Base-by-base conservation (phyloP, 2,797 vertebrate species). In the Chelonia mydas region DNA sequence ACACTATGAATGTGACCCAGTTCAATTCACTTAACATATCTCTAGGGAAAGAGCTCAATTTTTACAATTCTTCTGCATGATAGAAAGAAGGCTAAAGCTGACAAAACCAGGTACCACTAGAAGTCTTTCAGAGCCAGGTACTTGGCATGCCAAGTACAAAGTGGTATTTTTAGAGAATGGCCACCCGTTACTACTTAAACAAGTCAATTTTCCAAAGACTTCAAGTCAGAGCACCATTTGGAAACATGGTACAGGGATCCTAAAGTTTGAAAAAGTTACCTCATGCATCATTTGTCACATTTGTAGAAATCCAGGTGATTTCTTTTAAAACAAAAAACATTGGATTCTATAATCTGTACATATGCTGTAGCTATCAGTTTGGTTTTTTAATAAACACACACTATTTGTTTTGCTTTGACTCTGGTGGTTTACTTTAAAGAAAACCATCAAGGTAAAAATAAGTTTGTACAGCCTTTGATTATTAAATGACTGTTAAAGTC, bases 201-300 rank as follows among this genome's bases (percentile, higher is more conserved):
- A 88, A 93, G 90, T 94, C 93, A 76, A 49, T 82, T 94, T 84
- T 96, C 82, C 86, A 84, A 94, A 94, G 89, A 97, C 93, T 93
- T 77, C 95, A 88, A 95, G 84, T 89, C 84, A 88, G 87, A 92
- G 84, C 49, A 93, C 77, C 19, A 1, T 92, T 90, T 77, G 92
- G 90, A 91, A 86, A 89, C 92, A 81, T 25, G 50, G 87, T 87
- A 90, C 83, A 53, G 96, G 94, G 92, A 94, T 92, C 90, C 90
- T 94, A 94, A 68, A 93, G 65, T 65, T 86, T 90, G 87, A 92
- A 49, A 90, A 91, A 90, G 89, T 96, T 87, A 95, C 96, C 97
- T 97, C 97, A 90, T 92, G 90, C 82, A 91, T 96, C 41, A 85
- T 87, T 95, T 92, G 45, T 91, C 88, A 49, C 59, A 82, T 57